These are phyloP conservation scores for Diphyllodes magnificus DNA, from an alignment of 2,113 vertebrate genomes.

Conservation along the genomic window DNA sequence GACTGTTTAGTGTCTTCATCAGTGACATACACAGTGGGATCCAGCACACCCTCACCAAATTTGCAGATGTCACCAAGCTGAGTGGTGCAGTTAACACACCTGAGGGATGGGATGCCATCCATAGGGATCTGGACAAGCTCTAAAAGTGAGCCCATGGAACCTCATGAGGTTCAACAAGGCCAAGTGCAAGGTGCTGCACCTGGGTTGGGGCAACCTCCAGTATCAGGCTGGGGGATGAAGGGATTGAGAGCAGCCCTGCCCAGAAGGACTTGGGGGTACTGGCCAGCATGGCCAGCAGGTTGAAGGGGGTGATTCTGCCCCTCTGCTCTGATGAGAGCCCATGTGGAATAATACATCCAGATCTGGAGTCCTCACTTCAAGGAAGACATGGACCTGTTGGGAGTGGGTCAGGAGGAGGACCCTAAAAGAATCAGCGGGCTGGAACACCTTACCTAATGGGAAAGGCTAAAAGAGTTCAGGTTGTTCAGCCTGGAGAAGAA, in stretches of 20 bases:
- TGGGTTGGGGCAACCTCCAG: accelerated
- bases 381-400: background rate
- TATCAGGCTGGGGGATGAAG: background rate
- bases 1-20: background rate
- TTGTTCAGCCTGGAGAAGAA: background rate
- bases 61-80: background rate
- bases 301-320: background rate
- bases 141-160: background rate
- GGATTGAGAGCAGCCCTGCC: background rate
- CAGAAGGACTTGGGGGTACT: background rate
- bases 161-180: background rate
- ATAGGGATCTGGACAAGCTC: background rate
- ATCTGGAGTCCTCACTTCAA: background rate
- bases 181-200: background rate
- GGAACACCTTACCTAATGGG: background rate
- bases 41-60: accelerated
- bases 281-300: background rate
- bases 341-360: background rate
- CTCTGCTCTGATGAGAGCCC: background rate
- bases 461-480: background rate
- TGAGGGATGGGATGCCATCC: background rate
- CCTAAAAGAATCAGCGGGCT: background rate
- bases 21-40: background rate
- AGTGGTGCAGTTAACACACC: accelerated
- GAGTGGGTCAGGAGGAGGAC: background rate